phyloP scores from a whole-genome alignment of 2,888 invertebrate species.

The Disparrhopalites patrizii region DNA sequence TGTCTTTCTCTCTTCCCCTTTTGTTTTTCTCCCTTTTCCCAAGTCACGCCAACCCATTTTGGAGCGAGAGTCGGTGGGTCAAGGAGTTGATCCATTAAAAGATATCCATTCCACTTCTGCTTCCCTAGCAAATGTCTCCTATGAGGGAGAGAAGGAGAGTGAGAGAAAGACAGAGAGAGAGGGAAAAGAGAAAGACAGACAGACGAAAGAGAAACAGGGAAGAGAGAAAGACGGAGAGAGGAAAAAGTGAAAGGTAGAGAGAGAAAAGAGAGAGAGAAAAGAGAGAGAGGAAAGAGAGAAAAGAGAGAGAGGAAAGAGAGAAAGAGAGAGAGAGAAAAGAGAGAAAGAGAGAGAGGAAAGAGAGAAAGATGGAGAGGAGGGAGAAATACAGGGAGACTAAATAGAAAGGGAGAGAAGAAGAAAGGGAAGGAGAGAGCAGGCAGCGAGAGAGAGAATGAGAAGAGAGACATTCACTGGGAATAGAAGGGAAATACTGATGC shows the following conservation, averaged over 20 bases:
- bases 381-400: background rate
- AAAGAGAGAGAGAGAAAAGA: slow-evolving; percentile 6
- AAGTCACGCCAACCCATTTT: background rate
- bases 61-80: no score
- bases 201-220: background rate
- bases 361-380: background rate
- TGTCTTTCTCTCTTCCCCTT: background rate
- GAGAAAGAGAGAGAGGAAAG: background rate
- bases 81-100: no score
- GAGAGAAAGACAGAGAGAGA: background rate
- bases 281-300: background rate
- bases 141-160: background rate
- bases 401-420: background rate
- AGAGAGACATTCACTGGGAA: background rate
- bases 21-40: background rate
- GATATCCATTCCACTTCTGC: no score
- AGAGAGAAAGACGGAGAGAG: background rate
- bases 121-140: no score
- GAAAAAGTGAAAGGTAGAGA: background rate
- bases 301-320: no score
- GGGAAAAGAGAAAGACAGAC: background rate
- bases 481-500: background rate
- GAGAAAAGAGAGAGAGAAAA: background rate
- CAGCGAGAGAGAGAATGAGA: slow-evolving; percentile 1
- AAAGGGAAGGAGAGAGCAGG: slow-evolving; percentile 7